Percentiles rank a stretch among this genome's conserved stretches.
Evolutionary conservation across 2,113 vertebrate genomes (phyloP).

Genomic region (Pipra filicauda): DNA sequence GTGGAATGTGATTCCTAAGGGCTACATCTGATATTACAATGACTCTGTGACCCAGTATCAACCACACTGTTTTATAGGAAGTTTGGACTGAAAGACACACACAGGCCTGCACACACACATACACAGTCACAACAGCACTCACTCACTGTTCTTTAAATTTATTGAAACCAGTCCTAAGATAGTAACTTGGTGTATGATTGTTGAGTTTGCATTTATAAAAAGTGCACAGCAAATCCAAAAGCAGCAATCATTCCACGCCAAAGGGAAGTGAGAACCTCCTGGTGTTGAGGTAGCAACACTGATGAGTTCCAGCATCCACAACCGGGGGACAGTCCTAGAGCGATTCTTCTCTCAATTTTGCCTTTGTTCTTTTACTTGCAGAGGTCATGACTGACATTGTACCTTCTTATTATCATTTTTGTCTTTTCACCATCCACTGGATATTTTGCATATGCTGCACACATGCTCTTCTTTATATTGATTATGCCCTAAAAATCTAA

Average conservation of each 20-base stretch:
- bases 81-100: neutral
- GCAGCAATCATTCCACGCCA: rapidly evolving
- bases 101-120: neutral
- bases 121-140: neutral
- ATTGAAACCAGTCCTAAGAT: neutral
- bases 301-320: neutral
- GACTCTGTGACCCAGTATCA: neutral
- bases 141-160: neutral
- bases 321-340: neutral
- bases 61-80: neutral
- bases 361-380: neutral
- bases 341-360: neutral
- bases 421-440: neutral
- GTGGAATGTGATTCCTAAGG: neutral
- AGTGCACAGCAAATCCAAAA: neutral
- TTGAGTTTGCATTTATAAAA: neutral
- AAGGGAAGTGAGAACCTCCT: neutral
- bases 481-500: neutral
- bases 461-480: neutral
- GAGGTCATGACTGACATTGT: rapidly evolving
- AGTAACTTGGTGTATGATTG: neutral
- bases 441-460: neutral
- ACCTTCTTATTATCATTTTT: neutral
- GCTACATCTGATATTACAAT: neutral
- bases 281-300: neutral